phyloP scores from a whole-genome alignment of 1,140 invertebrate species.

The Idris sp. region DNA sequence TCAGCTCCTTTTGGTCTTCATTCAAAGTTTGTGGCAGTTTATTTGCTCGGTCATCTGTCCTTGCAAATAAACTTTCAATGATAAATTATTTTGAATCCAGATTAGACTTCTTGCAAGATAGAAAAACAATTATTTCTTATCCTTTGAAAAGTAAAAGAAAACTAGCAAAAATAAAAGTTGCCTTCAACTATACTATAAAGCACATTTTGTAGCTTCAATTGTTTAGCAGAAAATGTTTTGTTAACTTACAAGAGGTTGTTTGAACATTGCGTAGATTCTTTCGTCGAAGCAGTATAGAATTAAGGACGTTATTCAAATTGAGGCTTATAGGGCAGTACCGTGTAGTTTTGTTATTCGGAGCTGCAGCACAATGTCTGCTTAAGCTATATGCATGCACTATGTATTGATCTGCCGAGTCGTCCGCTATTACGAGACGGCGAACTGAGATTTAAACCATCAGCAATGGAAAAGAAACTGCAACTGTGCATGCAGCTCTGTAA shows the following conservation, averaged over 20 bases:
- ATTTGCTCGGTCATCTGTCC: no score
- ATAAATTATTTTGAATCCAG: no score
- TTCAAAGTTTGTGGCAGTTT: slow-evolving; percentile 1
- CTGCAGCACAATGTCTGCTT: slow-evolving; percentile 70
- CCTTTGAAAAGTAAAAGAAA: no score
- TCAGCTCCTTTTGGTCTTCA: not conserved
- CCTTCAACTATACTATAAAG: no score
- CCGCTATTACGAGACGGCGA: slow-evolving; percentile 59
- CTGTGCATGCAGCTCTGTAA: not conserved
- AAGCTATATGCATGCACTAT: slow-evolving; percentile 59
- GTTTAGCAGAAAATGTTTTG: slow-evolving; percentile 21
- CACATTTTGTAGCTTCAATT: no score
- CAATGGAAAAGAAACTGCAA: slow-evolving; percentile 16
- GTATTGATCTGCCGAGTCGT: slow-evolving; percentile 74
- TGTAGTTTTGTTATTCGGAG: slow-evolving; percentile 71
- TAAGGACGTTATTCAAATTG: slow-evolving; percentile 71
- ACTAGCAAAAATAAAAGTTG: no score
- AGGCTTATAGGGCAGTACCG: slow-evolving; percentile 71
- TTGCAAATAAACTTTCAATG: no score
- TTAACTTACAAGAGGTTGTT: no score
- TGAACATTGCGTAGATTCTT: slow-evolving; percentile 33
- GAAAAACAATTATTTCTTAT: no score
- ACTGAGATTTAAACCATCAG: slow-evolving; percentile 17
- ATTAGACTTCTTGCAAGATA: no score
- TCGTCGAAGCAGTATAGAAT: slow-evolving; percentile 64